Evolutionary conservation across 2,113 vertebrate species (phyloP).

Genomic region (Callorhinus ursinus): DNA sequence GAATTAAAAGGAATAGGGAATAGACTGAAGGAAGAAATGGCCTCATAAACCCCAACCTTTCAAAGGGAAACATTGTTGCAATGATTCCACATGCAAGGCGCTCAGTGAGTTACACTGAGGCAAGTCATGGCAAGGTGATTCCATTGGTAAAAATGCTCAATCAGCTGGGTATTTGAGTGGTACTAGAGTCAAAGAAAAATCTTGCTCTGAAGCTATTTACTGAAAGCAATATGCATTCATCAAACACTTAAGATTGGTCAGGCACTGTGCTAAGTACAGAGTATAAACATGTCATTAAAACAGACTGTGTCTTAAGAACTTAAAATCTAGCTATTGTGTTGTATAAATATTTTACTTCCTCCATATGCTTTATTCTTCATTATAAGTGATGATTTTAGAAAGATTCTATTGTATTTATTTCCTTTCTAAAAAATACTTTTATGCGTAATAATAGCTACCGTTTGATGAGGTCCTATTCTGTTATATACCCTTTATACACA

Average conservation of each 20-base stretch:
- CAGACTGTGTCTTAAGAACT: background rate
- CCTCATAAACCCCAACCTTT: background rate
- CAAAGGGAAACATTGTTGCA: background rate
- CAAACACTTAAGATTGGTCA: background rate
- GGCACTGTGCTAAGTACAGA: background rate
- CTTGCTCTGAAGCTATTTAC: slow-evolving; percentile 41
- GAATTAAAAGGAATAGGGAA: background rate
- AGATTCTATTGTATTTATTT: slow-evolving; percentile 1
- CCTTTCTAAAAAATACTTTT: background rate
- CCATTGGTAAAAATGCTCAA: background rate
- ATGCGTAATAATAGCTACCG: background rate
- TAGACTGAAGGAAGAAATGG: background rate
- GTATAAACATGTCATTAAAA: background rate
- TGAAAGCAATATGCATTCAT: background rate
- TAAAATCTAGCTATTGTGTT: slow-evolving; percentile 33
- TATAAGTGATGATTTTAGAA: background rate
- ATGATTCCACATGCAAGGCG: background rate
- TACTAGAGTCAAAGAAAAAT: background rate
- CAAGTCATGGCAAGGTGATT: background rate
- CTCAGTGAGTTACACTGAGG: background rate
- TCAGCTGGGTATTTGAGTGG: background rate
- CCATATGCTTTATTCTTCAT: background rate
- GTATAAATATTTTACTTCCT: slow-evolving; percentile 3
- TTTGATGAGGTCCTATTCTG: background rate
- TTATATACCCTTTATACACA: background rate